Conservation (phyloP, 2,113 vertebrate species). For the Ammospiza nelsoni region DNA sequence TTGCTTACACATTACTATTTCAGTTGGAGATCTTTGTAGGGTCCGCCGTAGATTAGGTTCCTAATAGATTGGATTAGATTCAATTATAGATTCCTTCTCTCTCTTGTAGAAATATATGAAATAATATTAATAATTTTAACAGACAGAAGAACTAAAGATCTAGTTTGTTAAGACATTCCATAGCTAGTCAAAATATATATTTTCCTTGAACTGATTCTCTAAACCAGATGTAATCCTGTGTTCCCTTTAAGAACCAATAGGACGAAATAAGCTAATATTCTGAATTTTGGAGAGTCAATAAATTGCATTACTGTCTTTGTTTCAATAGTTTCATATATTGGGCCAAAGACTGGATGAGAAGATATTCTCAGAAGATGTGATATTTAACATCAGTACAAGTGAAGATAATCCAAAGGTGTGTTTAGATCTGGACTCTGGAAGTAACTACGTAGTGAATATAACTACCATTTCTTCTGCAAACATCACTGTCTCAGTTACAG, state of each 20-base stretch:
- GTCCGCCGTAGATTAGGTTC: accelerated
- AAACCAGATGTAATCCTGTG: neutral
- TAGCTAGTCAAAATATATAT: neutral
- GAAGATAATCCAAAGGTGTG: slow-evolving; percentile 80
- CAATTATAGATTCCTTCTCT: neutral
- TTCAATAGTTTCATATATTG: slow-evolving; percentile 66
- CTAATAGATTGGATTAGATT: neutral
- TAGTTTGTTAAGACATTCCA: neutral
- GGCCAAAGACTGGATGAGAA: slow-evolving; percentile 75
- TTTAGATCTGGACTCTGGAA: slow-evolving; percentile 82
- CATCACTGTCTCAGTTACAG: slow-evolving; percentile 12
- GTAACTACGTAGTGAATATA: slow-evolving; percentile 87
- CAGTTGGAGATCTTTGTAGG: neutral
- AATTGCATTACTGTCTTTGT: neutral
- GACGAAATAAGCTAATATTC: neutral
- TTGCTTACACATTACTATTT: neutral
- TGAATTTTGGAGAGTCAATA: neutral
- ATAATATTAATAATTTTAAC: neutral
- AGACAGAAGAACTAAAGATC: neutral
- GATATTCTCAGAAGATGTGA: slow-evolving; percentile 73
- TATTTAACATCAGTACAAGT: slow-evolving; percentile 74
- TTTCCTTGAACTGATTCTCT: neutral
- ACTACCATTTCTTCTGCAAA: slow-evolving; percentile 72
- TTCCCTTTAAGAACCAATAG: neutral
- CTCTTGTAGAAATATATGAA: neutral